Conservation (phyloP, 2,888 invertebrate species). For the Ormyrus pomaceus region DNA sequence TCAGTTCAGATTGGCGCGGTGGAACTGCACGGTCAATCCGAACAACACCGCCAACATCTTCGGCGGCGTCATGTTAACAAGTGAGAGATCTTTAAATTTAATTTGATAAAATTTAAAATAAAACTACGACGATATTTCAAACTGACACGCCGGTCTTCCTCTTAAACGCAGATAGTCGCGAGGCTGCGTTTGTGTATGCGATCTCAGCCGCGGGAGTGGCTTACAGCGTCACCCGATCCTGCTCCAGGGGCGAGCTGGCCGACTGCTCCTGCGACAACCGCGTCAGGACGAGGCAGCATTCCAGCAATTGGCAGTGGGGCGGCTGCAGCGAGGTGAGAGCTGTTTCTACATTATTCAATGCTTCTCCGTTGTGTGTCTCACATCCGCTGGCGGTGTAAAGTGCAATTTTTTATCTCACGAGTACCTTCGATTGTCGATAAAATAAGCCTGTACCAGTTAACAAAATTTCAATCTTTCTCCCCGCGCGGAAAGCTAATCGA, state of each 20-base stretch:
- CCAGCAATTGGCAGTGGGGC: conserved; percentile 93
- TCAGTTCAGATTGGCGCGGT: conserved; percentile 90
- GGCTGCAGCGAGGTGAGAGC: conserved; percentile 89
- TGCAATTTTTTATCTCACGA: no score
- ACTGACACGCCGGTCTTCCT: not conserved
- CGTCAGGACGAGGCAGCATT: conserved; percentile 82
- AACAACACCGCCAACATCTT: conserved; percentile 86
- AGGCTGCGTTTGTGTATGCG: conserved; percentile 93
- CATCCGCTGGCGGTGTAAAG: no score
- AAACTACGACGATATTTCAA: not conserved
- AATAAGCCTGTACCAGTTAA: no score
- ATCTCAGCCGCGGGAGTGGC: conserved; percentile 93
- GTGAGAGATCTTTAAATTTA: conserved; percentile 79
- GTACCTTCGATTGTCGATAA: no score
- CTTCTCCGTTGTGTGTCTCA: no score
- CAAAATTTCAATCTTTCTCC: not conserved
- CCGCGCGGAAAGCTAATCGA: not conserved
- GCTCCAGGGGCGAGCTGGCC: conserved; percentile 89
- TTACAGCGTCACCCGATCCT: conserved; percentile 91
- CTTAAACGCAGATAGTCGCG: conserved; percentile 84
- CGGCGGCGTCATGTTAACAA: conserved; percentile 88
- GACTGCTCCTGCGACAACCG: conserved; percentile 93
- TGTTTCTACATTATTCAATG: no score
- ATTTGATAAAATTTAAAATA: not conserved
- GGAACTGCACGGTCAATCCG: conserved; percentile 91